Conservation (phyloP, 2,888 invertebrate genomes). For the Podabrus alpinus region DNA sequence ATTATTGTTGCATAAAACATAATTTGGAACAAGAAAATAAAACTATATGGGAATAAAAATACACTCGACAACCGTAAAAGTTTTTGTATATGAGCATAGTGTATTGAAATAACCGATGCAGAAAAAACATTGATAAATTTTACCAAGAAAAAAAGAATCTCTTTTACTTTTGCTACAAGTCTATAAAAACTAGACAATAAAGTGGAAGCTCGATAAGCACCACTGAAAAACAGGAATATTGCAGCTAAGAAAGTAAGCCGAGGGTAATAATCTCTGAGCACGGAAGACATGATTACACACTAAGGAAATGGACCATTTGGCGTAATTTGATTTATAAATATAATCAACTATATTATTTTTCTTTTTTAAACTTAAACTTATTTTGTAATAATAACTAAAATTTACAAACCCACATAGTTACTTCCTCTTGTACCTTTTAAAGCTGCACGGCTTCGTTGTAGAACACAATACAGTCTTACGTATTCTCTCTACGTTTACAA, state of each 20-base stretch:
- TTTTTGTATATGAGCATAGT: constrained; percentile 7
- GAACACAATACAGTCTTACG: neutral
- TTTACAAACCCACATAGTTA: neutral
- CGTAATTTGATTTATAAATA: constrained; percentile 45
- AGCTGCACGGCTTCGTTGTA: neutral
- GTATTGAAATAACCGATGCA: constrained; percentile 22
- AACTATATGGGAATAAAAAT: constrained; percentile 1
- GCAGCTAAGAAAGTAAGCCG: constrained; percentile 33
- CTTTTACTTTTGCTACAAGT: constrained; percentile 25
- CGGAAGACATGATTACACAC: constrained; percentile 42
- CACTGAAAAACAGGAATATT: constrained; percentile 26
- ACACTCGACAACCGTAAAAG: constrained; percentile 9
- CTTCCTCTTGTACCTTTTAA: neutral
- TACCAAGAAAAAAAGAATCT: constrained; percentile 11
- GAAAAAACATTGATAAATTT: constrained; percentile 27
- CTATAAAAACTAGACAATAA: constrained; percentile 29
- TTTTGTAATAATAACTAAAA: neutral
- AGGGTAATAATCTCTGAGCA: constrained; percentile 41
- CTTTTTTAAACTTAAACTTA: constrained; percentile 11
- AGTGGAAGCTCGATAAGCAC: constrained; percentile 27
- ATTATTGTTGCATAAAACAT: neutral
- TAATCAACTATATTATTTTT: constrained; percentile 33
- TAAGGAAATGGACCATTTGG: constrained; percentile 42
- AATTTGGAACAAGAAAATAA: neutral
- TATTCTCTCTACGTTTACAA: neutral